phyloP scores from a whole-genome alignment of 2,113 vertebrate genomes.

The Delphinus delphis region DNA sequence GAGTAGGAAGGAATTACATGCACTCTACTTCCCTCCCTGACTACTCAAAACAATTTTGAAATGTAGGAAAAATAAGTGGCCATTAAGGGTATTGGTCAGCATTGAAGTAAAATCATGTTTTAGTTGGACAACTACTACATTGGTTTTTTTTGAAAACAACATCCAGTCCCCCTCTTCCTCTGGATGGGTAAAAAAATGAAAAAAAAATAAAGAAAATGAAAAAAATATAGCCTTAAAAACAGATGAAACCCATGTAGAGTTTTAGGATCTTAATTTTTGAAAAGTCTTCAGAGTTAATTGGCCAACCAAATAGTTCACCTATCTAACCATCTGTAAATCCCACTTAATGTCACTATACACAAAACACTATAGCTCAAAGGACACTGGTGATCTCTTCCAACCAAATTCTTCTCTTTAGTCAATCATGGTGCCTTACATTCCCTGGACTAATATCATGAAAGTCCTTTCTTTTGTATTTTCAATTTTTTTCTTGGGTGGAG shows the following conservation, averaged over 20 bases:
- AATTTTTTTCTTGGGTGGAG: neutral
- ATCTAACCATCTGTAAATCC: neutral
- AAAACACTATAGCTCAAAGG: neutral
- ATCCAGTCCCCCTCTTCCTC: neutral
- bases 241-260: neutral
- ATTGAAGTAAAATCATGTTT: neutral
- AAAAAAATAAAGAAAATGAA: neutral
- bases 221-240: neutral
- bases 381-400: neutral
- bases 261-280: neutral
- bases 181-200: neutral
- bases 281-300: neutral
- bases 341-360: neutral
- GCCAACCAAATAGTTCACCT: neutral
- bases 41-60: neutral
- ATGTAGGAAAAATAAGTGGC: neutral
- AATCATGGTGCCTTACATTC: neutral
- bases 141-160: neutral
- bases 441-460: neutral
- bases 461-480: neutral
- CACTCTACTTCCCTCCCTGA: fast-evolving
- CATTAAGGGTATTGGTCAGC: neutral
- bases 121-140: neutral
- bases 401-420: neutral
- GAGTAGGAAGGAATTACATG: neutral